Base-by-base conservation (phyloP, 2,113 vertebrate genomes). In the Microtus ochrogaster region DNA sequence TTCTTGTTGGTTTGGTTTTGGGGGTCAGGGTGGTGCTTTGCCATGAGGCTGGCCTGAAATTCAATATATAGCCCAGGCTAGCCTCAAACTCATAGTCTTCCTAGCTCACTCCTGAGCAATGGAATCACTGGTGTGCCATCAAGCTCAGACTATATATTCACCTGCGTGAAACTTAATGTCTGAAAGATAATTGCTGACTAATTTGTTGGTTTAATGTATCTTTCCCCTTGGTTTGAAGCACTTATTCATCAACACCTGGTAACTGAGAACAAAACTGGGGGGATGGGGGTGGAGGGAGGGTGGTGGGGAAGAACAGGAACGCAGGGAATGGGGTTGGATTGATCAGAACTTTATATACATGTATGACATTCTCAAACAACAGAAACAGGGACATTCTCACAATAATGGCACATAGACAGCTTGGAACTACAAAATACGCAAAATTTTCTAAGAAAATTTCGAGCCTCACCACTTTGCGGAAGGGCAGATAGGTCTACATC, bases 371-470 rank as follows among this genome's bases (percentile, higher is more conserved):
- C 82, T 66, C 58, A 58, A 58, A 21, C 55, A 63, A 65, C 58
- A 30, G 41, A 84, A 33, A 30, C 41, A 85, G 44, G 82, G 19
- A 44, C 39, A 22, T 39, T 41, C 81, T 24, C 41, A 66, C 41
- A 12, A 30, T 13, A 66, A 66, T 16, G 61, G 66, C 61, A 66
- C 30, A 84, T 28, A 49, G 41, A 58, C 81, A 11, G 14, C 74
- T 58, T 47, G 83, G 91, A 97, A 74, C 70, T 52, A 58, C 49
- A 47, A 94, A 82, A 63, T 52, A 73, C 36, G 39, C 72, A 95
- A 24, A 70, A 39, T n/a, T 47, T 79, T n/a, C 49, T 76, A 13
- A 24, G 7, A 63, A 65, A 11, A 84, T 24, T 28, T 44, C 10
- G 36, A 28, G 17, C 73, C 52, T 24, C 55, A 16, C 11, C 55